Base-by-base conservation (phyloP, 92 coral and sea anemone species). In the Metridium senile region DNA sequence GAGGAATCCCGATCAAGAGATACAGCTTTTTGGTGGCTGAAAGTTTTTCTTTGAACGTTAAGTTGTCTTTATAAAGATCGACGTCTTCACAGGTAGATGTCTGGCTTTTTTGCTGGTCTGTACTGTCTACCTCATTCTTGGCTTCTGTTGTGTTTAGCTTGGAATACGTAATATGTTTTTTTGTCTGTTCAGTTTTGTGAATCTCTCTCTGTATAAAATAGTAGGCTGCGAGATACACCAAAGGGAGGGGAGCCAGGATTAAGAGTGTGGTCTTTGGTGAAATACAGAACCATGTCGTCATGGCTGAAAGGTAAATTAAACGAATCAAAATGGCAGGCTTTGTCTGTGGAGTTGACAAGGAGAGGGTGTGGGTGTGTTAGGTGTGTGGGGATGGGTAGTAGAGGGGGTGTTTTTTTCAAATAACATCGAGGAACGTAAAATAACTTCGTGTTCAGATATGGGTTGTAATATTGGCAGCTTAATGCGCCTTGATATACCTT, bases 271-370 rank as follows among this genome's bases (percentile, higher is more conserved):
- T 82, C 34, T 68, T 87, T 33, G 95, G 95, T 13, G 95, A 83
- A 25, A 83, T 69, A 57, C 91, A 87, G 19, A 88, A 67, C 95
- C 95, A 90, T 28, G 95, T 90, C 29, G 95, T 90, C 85, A 90
- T 75, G 4, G 59, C 59, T 54, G 25, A 54, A 54, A 54, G 25
- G 13, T 13, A 39, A 39, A 39, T 6, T 4, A 39, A 39, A 39
- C 13, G 8, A 39, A 39, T 39, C 49, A 39, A 39, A n/a, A n/a
- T n/a, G n/a, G n/a, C n/a, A n/a, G n/a, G n/a, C n/a, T n/a, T n/a
- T n/a, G n/a, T n/a, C n/a, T n/a, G n/a, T n/a, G n/a, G n/a, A n/a
- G n/a, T n/a, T n/a, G n/a, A n/a, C n/a, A n/a, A n/a, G n/a, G n/a
- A n/a, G n/a, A n/a, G n/a, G n/a, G n/a, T n/a, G n/a, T n/a, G n/a